Percentiles rank a stretch among this genome's conserved stretches.
Conservation (phyloP, 92 coral and sea anemone species). For the Micromussa lordhowensis region DNA sequence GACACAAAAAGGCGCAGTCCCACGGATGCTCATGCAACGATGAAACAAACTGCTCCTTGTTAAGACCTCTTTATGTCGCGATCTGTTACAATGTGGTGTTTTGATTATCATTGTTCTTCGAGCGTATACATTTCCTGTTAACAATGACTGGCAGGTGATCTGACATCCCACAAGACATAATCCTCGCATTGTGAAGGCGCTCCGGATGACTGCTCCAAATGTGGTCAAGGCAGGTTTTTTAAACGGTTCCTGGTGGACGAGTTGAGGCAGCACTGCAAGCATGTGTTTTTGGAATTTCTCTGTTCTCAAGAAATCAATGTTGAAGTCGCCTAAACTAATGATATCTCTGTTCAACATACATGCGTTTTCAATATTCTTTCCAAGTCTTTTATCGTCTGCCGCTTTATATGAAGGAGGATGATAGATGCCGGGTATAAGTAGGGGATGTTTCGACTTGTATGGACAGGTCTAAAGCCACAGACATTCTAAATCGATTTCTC, state of each 20-base stretch:
- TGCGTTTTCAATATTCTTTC: slow-evolving; percentile 61
- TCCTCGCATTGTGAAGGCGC: slow-evolving; percentile 27
- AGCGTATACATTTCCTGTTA: not conserved
- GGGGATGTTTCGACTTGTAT: slow-evolving; percentile 28
- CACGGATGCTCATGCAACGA: slow-evolving; percentile 48
- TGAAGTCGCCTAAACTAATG: slow-evolving; percentile 27
- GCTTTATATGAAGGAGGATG: slow-evolving; percentile 51
- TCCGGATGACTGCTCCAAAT: slow-evolving; percentile 69
- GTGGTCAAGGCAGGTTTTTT: slow-evolving; percentile 64
- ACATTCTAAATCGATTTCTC: not conserved
- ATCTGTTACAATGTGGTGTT: slow-evolving; percentile 2
- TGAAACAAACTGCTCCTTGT: slow-evolving; percentile 49
- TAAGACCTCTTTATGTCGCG: slow-evolving; percentile 44
- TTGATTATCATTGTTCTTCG: not conserved
- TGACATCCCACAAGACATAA: slow-evolving; percentile 47
- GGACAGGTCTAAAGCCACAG: slow-evolving; percentile 37
- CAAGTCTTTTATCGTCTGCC: slow-evolving; percentile 44
- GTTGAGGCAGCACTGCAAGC: slow-evolving; percentile 25
- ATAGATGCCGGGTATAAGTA: slow-evolving; percentile 35
- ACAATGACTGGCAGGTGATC: slow-evolving; percentile 59
- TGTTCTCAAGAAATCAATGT: slow-evolving; percentile 48
- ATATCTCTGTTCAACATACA: slow-evolving; percentile 37
- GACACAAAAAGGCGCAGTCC: slow-evolving; percentile 62
- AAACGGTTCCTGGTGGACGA: slow-evolving; percentile 47
- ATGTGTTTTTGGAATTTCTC: slow-evolving; percentile 25